Base-by-base conservation (phyloP, 2,888 invertebrate genomes). In the Epistrophe eligans region DNA sequence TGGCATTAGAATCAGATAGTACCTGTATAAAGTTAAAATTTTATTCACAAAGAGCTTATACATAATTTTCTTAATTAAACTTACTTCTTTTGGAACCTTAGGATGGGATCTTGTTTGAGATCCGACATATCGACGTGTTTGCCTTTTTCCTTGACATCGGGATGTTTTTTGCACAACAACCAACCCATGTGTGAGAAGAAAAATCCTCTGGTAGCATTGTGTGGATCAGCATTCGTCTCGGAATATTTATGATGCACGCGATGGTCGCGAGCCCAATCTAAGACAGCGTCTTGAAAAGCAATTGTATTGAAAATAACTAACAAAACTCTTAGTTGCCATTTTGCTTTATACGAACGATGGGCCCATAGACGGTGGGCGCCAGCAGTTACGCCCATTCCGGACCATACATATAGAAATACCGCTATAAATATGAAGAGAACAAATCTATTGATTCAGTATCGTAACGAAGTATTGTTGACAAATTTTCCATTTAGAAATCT, bases 161-260 rank as follows among this genome's bases (percentile, higher is more conserved):
- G 97, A 91, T 98, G 98, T 92, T 98, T 98, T 88, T 95, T 95
- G 89, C 96, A 95, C 74, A 98, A 93, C 79, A 98, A 94, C 98
- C 98, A 98, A 72, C 98, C 95, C 91, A 98, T 96, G 92, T 99
- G 99, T 0, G 98, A 96, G 93, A 98, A 99, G 94, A 99, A 98
- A 94, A 99, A 98, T 0, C 99, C 99, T 84, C 98, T 94, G 45
- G 94, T 94, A 0, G 97, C 95, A 91, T 98, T 98, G 92, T 98
- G 98, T 0, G 98, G 98, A 93, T 98, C 98, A 0, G 98, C 98
- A 91, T 98, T 95, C 0, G 98, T 98, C 91, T 98, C 98, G 17
- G 96, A 96, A 93, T 95, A 98, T 92, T 98, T 98, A 94, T 98
- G 98, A 91, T 98, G 97, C 91, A 96, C 96, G 89, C 96, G 94